Percentiles rank a stretch among this genome's conserved stretches.
Conservation (phyloP, 2,888 invertebrate genomes). For the Epicampocera succincta region DNA sequence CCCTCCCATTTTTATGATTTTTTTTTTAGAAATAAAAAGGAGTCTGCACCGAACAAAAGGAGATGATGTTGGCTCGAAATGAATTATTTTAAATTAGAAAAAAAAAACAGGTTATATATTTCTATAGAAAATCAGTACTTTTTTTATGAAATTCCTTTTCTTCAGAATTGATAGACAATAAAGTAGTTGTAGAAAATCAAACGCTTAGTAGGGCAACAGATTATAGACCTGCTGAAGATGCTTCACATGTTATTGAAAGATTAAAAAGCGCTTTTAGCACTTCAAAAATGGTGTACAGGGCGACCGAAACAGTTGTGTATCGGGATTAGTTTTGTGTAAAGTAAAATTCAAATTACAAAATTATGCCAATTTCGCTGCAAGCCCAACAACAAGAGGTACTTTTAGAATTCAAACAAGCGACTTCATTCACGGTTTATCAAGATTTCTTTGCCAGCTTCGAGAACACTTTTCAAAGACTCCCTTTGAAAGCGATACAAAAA, state of each 20-base stretch:
- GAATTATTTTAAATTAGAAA: slow-evolving; percentile 15
- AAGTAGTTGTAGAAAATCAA: slow-evolving; percentile 13
- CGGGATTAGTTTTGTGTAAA: no score
- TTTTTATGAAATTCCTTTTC: background rate
- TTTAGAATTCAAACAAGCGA: no score
- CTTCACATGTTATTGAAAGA: background rate
- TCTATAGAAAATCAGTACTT: background rate
- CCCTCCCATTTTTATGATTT: slow-evolving; percentile 54
- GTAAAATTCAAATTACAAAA: no score
- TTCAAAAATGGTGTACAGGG: no score
- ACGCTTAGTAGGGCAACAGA: slow-evolving; percentile 47
- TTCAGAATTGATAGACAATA: slow-evolving; percentile 2
- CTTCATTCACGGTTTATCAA: no score
- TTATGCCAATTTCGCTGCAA: no score
- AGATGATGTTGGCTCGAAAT: slow-evolving; percentile 39
- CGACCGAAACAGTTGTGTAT: no score
- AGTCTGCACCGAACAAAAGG: slow-evolving; percentile 52
- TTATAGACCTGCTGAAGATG: slow-evolving; percentile 50
- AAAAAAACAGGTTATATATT: slow-evolving; percentile 59
- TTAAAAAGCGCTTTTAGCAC: background rate
- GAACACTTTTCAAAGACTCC: background rate
- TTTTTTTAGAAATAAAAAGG: slow-evolving; percentile 30
- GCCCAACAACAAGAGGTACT: no score
- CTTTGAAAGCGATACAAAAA: background rate
- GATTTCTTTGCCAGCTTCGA: background rate